phyloP scores from a whole-genome alignment of 2,888 invertebrate species.

The Eupithecia pulchellata region DNA sequence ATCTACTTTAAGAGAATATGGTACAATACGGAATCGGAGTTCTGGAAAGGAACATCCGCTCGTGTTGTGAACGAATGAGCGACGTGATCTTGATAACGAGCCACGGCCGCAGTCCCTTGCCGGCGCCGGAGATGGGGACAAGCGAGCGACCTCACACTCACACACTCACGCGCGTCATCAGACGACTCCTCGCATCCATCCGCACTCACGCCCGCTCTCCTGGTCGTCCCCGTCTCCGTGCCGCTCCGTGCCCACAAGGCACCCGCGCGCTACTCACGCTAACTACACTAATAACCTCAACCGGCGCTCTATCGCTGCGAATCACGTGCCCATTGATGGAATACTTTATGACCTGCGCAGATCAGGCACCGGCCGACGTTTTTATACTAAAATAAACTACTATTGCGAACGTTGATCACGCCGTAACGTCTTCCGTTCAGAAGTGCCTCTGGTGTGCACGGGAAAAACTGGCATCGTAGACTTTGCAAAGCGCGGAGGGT shows the following conservation, averaged over 20 bases:
- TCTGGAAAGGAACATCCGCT: conserved; percentile 69
- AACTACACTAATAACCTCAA: conserved; percentile 75
- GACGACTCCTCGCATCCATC: conserved; percentile 71
- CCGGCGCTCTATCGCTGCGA: conserved; percentile 72
- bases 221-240: conserved; percentile 83
- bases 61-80: conserved; percentile 83
- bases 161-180: conserved; percentile 52
- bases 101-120: conserved; percentile 79
- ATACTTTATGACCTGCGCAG: conserved; percentile 59
- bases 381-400: conserved; percentile 82
- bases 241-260: conserved; percentile 73
- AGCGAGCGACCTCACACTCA: conserved; percentile 73
- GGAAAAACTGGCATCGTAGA: conserved; percentile 94
- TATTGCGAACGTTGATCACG: conserved; percentile 79
- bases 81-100: conserved; percentile 82
- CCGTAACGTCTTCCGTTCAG: conserved; percentile 72
- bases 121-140: conserved; percentile 81
- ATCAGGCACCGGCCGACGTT: conserved; percentile 77
- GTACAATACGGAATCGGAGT: conserved; percentile 80
- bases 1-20: conserved; percentile 79
- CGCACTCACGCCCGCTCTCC: conserved; percentile 73
- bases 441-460: conserved; percentile 88
- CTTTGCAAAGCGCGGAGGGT: conserved; percentile 90
- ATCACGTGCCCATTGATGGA: conserved; percentile 55
- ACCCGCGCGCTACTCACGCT: conserved; percentile 67